Conservation (phyloP, 1,140 invertebrate genomes). For the Danaus melanippus region DNA sequence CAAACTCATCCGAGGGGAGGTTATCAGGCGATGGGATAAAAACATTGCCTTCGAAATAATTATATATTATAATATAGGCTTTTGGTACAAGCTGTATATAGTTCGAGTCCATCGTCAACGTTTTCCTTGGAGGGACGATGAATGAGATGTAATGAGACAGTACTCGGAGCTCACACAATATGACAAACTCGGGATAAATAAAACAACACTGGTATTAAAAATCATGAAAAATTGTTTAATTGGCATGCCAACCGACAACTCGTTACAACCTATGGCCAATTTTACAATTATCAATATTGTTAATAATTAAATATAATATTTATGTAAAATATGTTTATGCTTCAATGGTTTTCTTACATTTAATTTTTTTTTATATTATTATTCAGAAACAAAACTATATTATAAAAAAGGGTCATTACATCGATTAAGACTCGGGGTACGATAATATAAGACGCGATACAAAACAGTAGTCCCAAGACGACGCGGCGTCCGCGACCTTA, state of each 20-base stretch:
- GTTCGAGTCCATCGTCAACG: too few species aligned
- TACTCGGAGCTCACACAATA: too few species aligned
- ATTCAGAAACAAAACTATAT: conserved; percentile 60
- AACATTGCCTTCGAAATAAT: too few species aligned
- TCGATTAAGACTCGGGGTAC: conserved; percentile 49
- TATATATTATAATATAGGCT: too few species aligned
- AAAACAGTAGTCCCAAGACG: conserved; percentile 17
- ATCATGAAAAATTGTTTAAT: conserved; percentile 72
- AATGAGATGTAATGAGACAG: too few species aligned
- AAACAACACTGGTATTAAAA: conserved; percentile 60
- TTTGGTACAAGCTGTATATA: too few species aligned
- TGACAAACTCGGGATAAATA: conserved; percentile 31
- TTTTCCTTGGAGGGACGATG: too few species aligned
- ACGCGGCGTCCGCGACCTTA: conserved; percentile 39
- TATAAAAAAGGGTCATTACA: conserved; percentile 59
- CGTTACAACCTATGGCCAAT: conserved; percentile 71
- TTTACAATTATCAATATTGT: conserved; percentile 72
- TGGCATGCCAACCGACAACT: conserved; percentile 70
- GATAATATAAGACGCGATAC: conserved; percentile 46
- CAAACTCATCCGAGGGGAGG: too few species aligned
- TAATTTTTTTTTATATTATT: conserved; percentile 67
- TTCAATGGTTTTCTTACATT: conserved; percentile 70
- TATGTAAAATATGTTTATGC: conserved; percentile 71
- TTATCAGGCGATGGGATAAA: too few species aligned
- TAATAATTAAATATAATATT: conserved; percentile 72